A percentile compares a stretch with the other conserved stretches of the same genome.
Conservation (phyloP, 2,888 invertebrate genomes). For the Napeogenes sylphis region DNA sequence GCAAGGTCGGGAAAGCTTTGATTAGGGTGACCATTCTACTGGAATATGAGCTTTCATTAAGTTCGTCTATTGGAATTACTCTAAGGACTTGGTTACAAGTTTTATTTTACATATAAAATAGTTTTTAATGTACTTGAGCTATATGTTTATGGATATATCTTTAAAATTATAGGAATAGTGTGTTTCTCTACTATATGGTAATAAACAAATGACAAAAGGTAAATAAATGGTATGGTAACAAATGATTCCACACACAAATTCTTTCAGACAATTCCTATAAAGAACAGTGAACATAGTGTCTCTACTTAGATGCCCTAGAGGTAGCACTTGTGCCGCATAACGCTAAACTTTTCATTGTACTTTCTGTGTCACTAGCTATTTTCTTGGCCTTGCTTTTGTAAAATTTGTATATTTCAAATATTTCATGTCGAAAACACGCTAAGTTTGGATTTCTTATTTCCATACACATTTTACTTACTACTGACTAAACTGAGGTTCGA, state of each 20-base stretch:
- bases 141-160: no score
- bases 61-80: no score
- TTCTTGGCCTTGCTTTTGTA: slow-evolving; percentile 34
- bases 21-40: slow-evolving; percentile 12
- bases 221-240: not conserved
- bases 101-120: not conserved
- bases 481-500: no score
- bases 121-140: no score
- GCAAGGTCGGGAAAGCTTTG: slow-evolving; percentile 25
- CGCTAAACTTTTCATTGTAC: slow-evolving; percentile 38
- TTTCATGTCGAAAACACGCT: slow-evolving; percentile 16
- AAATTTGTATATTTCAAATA: slow-evolving; percentile 27
- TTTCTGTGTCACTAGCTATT: slow-evolving; percentile 36
- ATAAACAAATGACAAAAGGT: no score
- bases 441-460: slow-evolving; percentile 19
- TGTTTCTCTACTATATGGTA: no score
- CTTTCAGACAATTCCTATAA: not conserved
- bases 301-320: slow-evolving; percentile 24
- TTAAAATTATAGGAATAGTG: no score
- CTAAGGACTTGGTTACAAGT: no score
- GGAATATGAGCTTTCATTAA: not conserved
- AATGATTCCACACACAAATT: no score
- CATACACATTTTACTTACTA: slow-evolving; percentile 13
- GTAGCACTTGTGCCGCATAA: slow-evolving; percentile 25
- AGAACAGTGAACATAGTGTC: not conserved